Evolutionary conservation across 2,888 invertebrate genomes (phyloP).

Genomic region (Podotricha telesiphe): DNA sequence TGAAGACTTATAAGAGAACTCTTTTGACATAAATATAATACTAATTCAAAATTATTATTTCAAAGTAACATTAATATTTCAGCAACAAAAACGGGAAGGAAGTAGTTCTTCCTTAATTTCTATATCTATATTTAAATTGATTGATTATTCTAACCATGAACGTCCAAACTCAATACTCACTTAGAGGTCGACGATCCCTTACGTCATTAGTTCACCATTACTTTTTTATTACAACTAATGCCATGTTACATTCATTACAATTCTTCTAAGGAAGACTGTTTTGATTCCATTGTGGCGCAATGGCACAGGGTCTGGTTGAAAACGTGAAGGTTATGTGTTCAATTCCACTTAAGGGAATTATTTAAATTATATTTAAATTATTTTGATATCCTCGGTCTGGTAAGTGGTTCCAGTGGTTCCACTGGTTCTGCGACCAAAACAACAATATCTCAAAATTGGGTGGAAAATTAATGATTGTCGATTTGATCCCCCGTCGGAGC

Average conservation of each 20-base stretch:
- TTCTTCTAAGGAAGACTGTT: neutral
- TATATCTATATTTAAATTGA: slow-evolving; percentile 40
- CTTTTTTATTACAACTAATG: slow-evolving; percentile 43
- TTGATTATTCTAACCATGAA: slow-evolving; percentile 59
- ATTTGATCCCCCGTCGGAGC: too few species aligned
- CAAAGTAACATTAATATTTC: neutral
- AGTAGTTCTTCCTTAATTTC: slow-evolving; percentile 41
- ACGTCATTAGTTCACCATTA: slow-evolving; percentile 59
- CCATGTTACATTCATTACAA: neutral
- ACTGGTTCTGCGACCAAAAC: too few species aligned
- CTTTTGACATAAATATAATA: too few species aligned
- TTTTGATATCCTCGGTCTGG: too few species aligned
- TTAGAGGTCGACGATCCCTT: slow-evolving; percentile 64
- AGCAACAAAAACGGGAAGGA: slow-evolving; percentile 32
- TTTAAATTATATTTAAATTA: too few species aligned
- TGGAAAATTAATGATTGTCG: too few species aligned
- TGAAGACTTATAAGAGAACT: too few species aligned
- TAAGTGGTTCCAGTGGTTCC: too few species aligned
- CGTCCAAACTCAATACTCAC: slow-evolving; percentile 56
- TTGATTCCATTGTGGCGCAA: neutral
- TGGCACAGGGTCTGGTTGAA: neutral
- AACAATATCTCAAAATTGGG: too few species aligned
- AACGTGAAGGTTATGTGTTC: neutral
- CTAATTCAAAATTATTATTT: neutral
- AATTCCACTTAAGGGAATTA: too few species aligned